phyloP scores from a whole-genome alignment of 2,113 vertebrate species.

The Eupsittula cactorum region DNA sequence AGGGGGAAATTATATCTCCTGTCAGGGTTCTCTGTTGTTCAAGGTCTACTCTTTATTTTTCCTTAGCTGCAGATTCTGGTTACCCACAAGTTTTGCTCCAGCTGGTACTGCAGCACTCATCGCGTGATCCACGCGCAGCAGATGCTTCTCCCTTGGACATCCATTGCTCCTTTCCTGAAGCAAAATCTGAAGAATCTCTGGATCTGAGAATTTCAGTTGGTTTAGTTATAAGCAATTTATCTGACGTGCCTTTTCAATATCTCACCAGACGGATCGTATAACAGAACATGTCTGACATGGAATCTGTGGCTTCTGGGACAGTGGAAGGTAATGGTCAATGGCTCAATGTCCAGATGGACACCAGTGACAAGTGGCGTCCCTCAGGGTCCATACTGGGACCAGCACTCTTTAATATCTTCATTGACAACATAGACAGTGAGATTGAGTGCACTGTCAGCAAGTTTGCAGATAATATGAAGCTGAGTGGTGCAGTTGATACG shows the following conservation, averaged over 20 bases:
- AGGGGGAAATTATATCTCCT: neutral
- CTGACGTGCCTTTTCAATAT: neutral
- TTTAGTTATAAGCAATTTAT: neutral
- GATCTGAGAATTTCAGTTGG: neutral
- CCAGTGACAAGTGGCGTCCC: neutral
- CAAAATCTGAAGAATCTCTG: neutral
- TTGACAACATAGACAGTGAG: neutral
- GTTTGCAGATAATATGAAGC: neutral
- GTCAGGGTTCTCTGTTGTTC: neutral
- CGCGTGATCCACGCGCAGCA: neutral
- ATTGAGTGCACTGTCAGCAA: neutral
- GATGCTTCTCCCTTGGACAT: constrained; percentile 18
- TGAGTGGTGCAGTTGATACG: neutral
- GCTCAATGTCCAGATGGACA: neutral
- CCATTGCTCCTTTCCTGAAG: neutral
- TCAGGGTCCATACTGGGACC: neutral
- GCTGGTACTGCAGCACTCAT: constrained; percentile 3
- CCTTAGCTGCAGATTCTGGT: neutral
- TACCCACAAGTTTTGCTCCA: neutral
- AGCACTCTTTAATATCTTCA: neutral
- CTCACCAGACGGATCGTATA: neutral
- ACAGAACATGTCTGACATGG: neutral
- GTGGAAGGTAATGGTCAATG: neutral
- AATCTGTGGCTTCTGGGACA: neutral
- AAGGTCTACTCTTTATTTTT: neutral